These are phyloP conservation scores for Tangara arthus DNA, from an alignment of 2,797 vertebrate genomes.

Conservation along the genomic window DNA sequence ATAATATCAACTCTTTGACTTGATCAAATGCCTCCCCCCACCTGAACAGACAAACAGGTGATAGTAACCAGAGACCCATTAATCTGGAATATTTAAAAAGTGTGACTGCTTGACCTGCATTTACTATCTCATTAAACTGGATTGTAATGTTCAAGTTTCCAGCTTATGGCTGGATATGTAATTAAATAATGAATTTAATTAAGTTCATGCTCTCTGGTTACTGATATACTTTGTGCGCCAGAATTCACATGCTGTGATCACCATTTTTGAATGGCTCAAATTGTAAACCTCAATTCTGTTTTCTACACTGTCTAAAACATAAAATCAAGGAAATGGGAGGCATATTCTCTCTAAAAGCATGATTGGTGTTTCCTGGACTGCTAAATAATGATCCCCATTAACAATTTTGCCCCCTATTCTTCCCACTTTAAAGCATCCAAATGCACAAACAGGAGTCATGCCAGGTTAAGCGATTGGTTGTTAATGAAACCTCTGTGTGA, in stretches of 20 bases:
- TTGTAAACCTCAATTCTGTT: neutral
- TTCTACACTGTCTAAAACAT: neutral
- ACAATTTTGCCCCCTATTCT: neutral
- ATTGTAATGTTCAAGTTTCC: neutral
- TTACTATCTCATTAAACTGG: neutral
- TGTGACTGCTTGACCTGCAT: neutral
- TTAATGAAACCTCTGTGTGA: constrained; percentile 33
- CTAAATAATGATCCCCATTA: constrained; percentile 12
- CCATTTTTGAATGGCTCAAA: neutral
- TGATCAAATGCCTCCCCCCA: neutral
- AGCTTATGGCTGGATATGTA: neutral
- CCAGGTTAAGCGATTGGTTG: constrained; percentile 31
- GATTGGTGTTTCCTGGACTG: constrained; percentile 31
- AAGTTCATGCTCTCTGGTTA: neutral
- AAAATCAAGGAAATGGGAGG: neutral
- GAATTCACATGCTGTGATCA: neutral
- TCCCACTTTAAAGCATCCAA: neutral
- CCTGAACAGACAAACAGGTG: neutral
- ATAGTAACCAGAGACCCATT: constrained; percentile 1
- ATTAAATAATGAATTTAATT: neutral
- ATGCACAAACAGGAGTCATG: constrained; percentile 24
- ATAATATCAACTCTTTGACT: neutral
- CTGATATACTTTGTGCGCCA: neutral
- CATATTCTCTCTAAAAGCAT: neutral
- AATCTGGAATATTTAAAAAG: neutral